Evolutionary conservation across 2,113 vertebrate genomes (phyloP).

Genomic region (Psittacula cyanocephala): DNA sequence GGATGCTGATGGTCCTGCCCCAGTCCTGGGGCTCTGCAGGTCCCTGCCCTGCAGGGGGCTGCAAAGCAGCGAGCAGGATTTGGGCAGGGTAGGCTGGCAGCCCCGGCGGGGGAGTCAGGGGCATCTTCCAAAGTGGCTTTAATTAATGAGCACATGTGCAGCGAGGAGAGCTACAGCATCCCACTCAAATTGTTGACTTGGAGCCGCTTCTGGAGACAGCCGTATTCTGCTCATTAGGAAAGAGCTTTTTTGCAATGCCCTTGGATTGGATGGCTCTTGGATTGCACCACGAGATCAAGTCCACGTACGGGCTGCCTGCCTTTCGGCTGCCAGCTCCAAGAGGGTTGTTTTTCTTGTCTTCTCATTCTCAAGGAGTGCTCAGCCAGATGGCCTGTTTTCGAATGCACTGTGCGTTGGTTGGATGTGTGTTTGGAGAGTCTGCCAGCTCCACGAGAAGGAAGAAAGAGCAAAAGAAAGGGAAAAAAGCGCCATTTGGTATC

Average conservation of each 20-base stretch:
- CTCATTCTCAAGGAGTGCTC: constrained; percentile 70
- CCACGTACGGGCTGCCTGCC: constrained; percentile 67
- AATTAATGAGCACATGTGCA: constrained; percentile 70
- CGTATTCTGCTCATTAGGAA: constrained; percentile 65
- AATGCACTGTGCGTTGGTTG: constrained; percentile 76
- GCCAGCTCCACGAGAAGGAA: constrained; percentile 73
- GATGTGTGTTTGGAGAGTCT: constrained; percentile 74
- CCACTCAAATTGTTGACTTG: constrained; percentile 70
- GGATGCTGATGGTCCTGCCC: neutral
- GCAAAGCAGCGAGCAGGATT: constrained; percentile 43
- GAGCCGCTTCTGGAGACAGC: constrained; percentile 59
- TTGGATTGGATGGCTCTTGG: constrained; percentile 64
- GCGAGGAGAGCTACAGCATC: constrained; percentile 61
- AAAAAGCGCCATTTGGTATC: constrained; percentile 73
- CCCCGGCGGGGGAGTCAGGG: constrained; percentile 42
- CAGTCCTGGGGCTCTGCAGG: neutral
- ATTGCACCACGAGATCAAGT: constrained; percentile 64
- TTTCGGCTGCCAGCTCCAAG: constrained; percentile 69
- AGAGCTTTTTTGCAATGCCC: constrained; percentile 65
- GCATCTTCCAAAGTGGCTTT: constrained; percentile 66
- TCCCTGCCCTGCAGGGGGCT: constrained; percentile 63
- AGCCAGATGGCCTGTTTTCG: constrained; percentile 74
- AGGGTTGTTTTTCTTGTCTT: constrained; percentile 75
- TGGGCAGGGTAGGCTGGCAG: constrained; percentile 42
- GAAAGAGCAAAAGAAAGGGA: constrained; percentile 74